phyloP scores from a whole-genome alignment of 2,113 vertebrate genomes.

The Notothenia rossii region DNA sequence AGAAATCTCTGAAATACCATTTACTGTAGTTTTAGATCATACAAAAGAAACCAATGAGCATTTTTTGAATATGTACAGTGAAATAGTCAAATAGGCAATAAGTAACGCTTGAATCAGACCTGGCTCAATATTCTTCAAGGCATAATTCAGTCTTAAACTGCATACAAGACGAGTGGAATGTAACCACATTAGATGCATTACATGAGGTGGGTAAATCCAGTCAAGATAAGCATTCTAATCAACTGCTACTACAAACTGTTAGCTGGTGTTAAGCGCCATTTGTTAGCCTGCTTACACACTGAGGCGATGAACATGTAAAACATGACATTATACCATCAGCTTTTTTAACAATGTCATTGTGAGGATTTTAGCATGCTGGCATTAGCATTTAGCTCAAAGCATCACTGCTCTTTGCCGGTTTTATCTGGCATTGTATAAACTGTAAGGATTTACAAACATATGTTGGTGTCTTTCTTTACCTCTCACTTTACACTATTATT shows the following conservation, averaged over 20 bases:
- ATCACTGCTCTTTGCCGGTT: too few relatives aligned
- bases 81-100: background rate
- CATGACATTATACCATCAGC: background rate
- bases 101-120: background rate
- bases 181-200: background rate
- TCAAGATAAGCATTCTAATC: background rate
- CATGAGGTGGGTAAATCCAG: background rate
- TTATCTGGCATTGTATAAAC: too few relatives aligned
- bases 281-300: background rate
- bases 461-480: constrained; percentile 1
- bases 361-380: background rate
- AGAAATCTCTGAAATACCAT: background rate
- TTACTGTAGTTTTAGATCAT: too few relatives aligned
- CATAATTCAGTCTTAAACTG: background rate
- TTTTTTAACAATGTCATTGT: background rate
- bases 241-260: background rate
- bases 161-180: background rate
- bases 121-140: background rate
- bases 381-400: background rate
- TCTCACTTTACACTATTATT: constrained; percentile 1
- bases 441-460: constrained; percentile 18
- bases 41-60: background rate
- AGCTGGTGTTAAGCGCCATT: background rate
- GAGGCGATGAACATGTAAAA: background rate
- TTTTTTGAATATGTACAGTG: background rate